Conservation (phyloP, 2,888 invertebrate genomes). For the Resseliella maxima region DNA sequence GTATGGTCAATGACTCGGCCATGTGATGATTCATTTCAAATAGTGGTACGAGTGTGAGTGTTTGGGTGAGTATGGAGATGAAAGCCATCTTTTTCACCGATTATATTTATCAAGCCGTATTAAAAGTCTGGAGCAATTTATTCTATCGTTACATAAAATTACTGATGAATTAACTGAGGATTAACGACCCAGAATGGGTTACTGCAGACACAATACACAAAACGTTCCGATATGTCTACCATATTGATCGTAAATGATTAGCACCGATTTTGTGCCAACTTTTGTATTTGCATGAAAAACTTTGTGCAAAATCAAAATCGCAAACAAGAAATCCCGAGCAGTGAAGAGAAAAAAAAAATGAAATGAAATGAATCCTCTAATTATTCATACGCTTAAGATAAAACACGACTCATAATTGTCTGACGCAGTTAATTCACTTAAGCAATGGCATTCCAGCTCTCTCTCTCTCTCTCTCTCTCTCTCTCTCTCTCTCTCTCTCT, state of each 20-base stretch:
- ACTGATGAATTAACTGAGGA: not conserved
- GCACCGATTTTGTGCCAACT: not conserved
- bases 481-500: too few species aligned
- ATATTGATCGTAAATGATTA: not conserved
- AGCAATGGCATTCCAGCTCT: not conserved
- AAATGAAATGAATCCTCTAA: not conserved
- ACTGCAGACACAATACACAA: not conserved
- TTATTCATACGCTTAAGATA: not conserved
- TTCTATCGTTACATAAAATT: not conserved
- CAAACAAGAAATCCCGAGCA: too few species aligned
- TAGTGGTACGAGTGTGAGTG: not conserved
- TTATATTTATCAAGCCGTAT: slow-evolving; percentile 27
- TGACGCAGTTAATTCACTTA: not conserved
- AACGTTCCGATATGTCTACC: not conserved
- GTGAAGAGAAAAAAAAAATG: too few species aligned
- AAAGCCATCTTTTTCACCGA: not conserved
- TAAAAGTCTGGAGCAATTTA: slow-evolving; percentile 3
- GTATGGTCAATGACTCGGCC: not conserved
- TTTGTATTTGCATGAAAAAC: not conserved
- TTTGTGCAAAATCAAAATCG: not conserved
- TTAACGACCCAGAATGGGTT: not conserved
- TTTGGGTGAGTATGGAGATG: not conserved
- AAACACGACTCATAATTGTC: not conserved
- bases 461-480: not conserved
- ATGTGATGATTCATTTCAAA: not conserved